Evolutionary conservation across 2,888 invertebrate species (phyloP).

Genomic region (Cylindroiulus punctatus): DNA sequence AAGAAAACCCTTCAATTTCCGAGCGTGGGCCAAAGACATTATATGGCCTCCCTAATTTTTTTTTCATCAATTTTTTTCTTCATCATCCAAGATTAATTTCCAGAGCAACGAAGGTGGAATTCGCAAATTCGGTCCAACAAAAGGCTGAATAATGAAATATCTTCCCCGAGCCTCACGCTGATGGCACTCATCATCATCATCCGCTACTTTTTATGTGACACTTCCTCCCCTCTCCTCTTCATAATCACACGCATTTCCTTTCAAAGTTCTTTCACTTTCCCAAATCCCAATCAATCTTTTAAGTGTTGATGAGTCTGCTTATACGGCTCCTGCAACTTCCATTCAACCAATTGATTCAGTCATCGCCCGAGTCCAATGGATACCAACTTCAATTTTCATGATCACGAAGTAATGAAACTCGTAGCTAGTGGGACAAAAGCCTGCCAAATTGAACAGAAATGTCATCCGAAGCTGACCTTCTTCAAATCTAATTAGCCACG

Average conservation of each 20-base stretch:
- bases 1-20: not conserved
- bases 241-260: slow-evolving; percentile 12
- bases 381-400: slow-evolving; percentile 11
- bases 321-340: slow-evolving; percentile 31
- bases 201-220: slow-evolving; percentile 20
- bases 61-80: not conserved
- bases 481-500: slow-evolving; percentile 31
- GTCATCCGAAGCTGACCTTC: not conserved
- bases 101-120: not conserved
- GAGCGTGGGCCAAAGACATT: not conserved
- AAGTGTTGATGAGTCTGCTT: slow-evolving; percentile 34
- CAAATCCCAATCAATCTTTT: slow-evolving; percentile 42
- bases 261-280: slow-evolving; percentile 29
- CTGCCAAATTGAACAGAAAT: slow-evolving; percentile 26
- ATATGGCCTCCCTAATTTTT: not conserved
- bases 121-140: not conserved
- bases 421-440: not conserved
- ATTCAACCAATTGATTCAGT: slow-evolving; percentile 6
- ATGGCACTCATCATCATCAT: slow-evolving; percentile 13
- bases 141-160: slow-evolving; percentile 23
- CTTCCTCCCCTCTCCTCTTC: slow-evolving; percentile 18
- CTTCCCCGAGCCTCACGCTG: not conserved
- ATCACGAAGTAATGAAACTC: not conserved
- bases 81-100: slow-evolving; percentile 32
- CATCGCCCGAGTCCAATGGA: not conserved